Percentiles rank a stretch among this genome's conserved stretches.
These are phyloP conservation scores for Pterocles gutturalis DNA, from an alignment of 2,113 vertebrate genomes.

Conservation along the genomic window DNA sequence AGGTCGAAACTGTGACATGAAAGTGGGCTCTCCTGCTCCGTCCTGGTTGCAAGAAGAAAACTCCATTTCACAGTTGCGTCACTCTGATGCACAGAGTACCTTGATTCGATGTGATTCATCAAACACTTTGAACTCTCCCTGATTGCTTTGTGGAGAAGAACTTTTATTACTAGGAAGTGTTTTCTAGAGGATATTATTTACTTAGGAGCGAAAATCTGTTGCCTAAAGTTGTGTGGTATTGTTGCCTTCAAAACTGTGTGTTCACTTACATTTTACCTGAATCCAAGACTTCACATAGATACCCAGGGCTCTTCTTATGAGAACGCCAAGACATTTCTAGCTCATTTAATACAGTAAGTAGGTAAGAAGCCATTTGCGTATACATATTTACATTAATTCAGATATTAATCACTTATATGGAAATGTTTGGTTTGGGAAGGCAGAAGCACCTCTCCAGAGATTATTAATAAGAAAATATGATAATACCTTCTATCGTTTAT, in stretches of 20 bases:
- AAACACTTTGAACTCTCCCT: conserved; percentile 27
- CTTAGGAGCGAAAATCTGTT: conserved; percentile 23
- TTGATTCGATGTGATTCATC: not conserved
- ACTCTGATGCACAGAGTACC: not conserved
- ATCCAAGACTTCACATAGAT: not conserved
- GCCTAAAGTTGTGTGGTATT: not conserved
- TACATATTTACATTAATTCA: conserved; percentile 1
- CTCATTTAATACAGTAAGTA: not conserved
- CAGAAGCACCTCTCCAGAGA: not conserved
- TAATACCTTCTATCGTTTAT: not conserved
- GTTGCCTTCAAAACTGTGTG: not conserved
- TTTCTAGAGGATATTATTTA: conserved; percentile 31
- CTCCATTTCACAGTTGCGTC: not conserved
- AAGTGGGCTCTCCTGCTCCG: not conserved
- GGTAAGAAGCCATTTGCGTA: not conserved
- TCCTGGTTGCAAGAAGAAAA: not conserved
- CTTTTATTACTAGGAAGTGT: conserved; percentile 39
- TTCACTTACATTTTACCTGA: not conserved
- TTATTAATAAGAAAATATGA: conserved; percentile 18
- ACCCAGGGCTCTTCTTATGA: not conserved
- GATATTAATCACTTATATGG: conserved; percentile 58
- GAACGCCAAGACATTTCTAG: not conserved
- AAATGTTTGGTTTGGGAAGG: conserved; percentile 48
- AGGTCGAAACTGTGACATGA: not conserved
- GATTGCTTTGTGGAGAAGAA: not conserved